phyloP scores from a whole-genome alignment of 2,797 vertebrate genomes.

The Kryptopterus vitreolus region DNA sequence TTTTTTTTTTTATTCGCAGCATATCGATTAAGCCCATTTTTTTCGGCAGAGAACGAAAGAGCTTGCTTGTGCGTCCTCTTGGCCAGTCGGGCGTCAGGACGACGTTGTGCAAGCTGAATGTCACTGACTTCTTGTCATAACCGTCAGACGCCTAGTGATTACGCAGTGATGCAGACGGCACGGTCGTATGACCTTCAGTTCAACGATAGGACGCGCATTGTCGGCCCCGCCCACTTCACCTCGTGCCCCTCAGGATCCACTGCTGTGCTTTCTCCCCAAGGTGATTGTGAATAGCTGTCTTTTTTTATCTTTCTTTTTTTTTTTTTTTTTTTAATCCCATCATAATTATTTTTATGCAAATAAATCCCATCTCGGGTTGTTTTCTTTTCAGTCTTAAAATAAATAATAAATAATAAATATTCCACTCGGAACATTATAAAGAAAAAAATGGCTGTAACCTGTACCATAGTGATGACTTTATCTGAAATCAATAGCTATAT shows the following conservation, averaged over 20 bases:
- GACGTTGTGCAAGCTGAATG: background rate
- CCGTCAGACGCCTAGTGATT: background rate
- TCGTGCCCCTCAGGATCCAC: conserved; percentile 53
- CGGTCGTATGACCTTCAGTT: background rate
- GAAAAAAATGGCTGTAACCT: conserved; percentile 68
- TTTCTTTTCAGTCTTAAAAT: conserved; percentile 60
- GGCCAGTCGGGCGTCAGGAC: background rate
- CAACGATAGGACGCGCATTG: background rate
- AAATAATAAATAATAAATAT: conserved; percentile 55
- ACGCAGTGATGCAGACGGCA: background rate
- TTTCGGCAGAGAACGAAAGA: background rate
- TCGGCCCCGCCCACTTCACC: background rate
- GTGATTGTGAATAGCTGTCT: conserved; percentile 75
- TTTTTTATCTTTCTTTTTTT: conserved; percentile 51
- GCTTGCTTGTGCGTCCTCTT: background rate
- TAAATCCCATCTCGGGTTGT: conserved; percentile 55
- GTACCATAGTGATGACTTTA: conserved; percentile 70
- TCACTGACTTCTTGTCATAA: background rate
- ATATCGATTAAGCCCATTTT: too few species aligned
- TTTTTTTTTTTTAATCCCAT: conserved; percentile 20
- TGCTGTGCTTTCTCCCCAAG: conserved; percentile 68
- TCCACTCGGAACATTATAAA: conserved; percentile 69
- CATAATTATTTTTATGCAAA: conserved; percentile 77
- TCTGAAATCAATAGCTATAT: conserved; percentile 71
- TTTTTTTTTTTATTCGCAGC: too few species aligned